These are phyloP conservation scores for Otolemur garnettii DNA, from an alignment of 2,113 vertebrate genomes.

Conservation along the genomic window DNA sequence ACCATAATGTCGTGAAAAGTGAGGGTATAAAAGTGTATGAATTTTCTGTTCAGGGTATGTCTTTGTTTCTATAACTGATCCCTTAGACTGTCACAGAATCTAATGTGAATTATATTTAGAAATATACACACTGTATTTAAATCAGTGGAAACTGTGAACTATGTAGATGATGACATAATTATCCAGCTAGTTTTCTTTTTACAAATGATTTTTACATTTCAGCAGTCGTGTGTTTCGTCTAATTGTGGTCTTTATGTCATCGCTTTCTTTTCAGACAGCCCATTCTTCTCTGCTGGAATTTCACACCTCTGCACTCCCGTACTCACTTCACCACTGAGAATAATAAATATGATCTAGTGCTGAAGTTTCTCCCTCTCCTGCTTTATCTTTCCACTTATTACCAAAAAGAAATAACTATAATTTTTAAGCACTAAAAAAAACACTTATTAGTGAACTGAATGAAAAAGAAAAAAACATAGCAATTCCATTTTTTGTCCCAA, in stretches of 20 bases:
- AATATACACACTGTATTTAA: conserved; percentile 84
- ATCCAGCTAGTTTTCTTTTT: conserved; percentile 84
- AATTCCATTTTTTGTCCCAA: neutral
- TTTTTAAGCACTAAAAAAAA: neutral
- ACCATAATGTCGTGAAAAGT: conserved; percentile 21
- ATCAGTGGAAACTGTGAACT: conserved; percentile 83
- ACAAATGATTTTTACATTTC: conserved; percentile 87
- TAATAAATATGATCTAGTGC: conserved; percentile 81
- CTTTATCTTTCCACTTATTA: conserved; percentile 70
- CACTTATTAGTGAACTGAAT: conserved; percentile 58
- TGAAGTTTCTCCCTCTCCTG: conserved; percentile 63
- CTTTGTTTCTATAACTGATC: conserved; percentile 65
- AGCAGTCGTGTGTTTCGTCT: conserved; percentile 85
- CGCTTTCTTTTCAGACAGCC: conserved; percentile 83
- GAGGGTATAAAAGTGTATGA: neutral
- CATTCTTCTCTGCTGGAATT: conserved; percentile 85
- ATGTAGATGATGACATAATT: conserved; percentile 84
- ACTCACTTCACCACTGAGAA: conserved; percentile 79
- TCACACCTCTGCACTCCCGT: conserved; percentile 84
- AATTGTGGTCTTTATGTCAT: conserved; percentile 84
- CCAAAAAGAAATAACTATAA: conserved; percentile 61
- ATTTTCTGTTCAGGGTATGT: conserved; percentile 11
- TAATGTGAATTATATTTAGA: conserved; percentile 84
- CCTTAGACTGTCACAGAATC: conserved; percentile 73
- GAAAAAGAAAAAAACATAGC: conserved; percentile 10